Evolutionary conservation across 2,113 vertebrate genomes (phyloP).

Genomic region (Centrocercus urophasianus): DNA sequence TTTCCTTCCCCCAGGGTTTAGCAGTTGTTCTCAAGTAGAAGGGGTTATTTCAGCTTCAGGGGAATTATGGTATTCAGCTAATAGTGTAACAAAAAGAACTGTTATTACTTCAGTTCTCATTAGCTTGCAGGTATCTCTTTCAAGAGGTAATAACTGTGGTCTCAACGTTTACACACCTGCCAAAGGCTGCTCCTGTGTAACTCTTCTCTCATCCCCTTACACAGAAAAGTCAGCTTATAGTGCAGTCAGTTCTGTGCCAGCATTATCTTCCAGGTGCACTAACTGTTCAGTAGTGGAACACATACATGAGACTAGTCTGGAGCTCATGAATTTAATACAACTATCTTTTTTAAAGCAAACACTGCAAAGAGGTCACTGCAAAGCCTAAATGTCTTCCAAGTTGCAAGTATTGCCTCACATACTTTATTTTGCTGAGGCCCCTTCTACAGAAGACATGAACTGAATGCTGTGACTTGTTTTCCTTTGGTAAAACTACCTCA

Average conservation of each 20-base stretch:
- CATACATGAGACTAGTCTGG: fast-evolving
- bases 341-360: background rate
- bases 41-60: background rate
- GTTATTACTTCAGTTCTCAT: background rate
- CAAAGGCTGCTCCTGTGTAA: background rate
- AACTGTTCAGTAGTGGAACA: fast-evolving
- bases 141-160: background rate
- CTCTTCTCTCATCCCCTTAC: background rate
- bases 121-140: background rate
- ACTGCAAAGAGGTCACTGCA: background rate
- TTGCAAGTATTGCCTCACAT: fast-evolving
- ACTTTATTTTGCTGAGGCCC: background rate
- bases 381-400: background rate
- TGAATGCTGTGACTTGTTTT: fast-evolving
- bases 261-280: fast-evolving
- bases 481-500: background rate
- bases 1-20: too few relatives aligned
- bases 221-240: background rate
- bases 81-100: fast-evolving
- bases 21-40: background rate
- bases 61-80: fast-evolving
- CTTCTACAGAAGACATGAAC: too few relatives aligned
- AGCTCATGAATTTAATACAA: too few relatives aligned
- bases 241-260: background rate
- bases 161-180: background rate